phyloP scores from a whole-genome alignment of 2,888 invertebrate genomes.

The Heteromurus nitidus region DNA sequence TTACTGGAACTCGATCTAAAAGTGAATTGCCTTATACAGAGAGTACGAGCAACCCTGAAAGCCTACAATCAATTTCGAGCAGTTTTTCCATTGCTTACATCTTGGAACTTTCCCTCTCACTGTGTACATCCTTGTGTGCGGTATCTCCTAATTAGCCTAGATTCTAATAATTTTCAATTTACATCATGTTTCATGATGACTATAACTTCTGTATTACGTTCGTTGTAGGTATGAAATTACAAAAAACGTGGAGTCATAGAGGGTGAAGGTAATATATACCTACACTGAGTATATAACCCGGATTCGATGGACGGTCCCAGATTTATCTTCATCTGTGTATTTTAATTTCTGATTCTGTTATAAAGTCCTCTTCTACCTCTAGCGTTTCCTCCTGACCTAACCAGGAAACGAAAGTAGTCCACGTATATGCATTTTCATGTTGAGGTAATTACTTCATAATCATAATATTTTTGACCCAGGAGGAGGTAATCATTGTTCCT shows the following conservation, averaged over 20 bases:
- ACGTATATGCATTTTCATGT: no score
- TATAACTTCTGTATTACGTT: not conserved
- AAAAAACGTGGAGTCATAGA: not conserved
- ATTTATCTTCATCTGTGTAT: no score
- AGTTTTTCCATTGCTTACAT: not conserved
- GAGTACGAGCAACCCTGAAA: not conserved
- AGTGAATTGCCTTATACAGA: not conserved
- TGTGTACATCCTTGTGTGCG: constrained; percentile 31
- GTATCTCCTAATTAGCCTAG: constrained; percentile 61
- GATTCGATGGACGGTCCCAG: no score
- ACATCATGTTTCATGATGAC: constrained; percentile 20
- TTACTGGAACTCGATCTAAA: not conserved
- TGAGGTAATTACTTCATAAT: no score
- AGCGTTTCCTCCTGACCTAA: no score
- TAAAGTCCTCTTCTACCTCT: no score
- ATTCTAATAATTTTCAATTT: constrained; percentile 69
- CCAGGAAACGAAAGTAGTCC: no score
- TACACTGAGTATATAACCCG: no score
- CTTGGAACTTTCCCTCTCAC: constrained; percentile 37
- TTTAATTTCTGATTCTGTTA: no score
- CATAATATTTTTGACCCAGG: no score
- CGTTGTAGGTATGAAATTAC: not conserved
- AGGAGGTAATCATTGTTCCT: no score
- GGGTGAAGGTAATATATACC: not conserved
- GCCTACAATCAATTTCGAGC: not conserved